These are phyloP conservation scores for Drosophila cognata DNA, from an alignment of 2,888 invertebrate species.

Conservation along the genomic window DNA sequence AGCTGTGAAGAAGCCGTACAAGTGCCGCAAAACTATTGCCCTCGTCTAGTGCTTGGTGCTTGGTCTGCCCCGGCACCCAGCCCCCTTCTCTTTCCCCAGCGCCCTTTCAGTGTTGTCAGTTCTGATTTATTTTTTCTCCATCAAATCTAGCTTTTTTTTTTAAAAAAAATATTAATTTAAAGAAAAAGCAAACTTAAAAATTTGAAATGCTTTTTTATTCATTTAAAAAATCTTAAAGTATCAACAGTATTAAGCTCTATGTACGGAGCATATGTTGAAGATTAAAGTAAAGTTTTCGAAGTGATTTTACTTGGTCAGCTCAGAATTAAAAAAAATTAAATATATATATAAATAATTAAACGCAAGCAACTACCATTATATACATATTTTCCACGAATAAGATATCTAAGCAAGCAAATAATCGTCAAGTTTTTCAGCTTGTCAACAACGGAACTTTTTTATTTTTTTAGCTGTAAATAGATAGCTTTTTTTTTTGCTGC, in stretches of 20 bases:
- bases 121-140: not conserved
- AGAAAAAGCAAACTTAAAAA: not conserved
- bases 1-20: constrained; percentile 62
- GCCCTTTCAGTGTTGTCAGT: not conserved
- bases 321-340: not conserved
- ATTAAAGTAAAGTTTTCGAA: too few species aligned
- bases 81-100: not conserved
- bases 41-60: constrained; percentile 20
- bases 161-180: not conserved
- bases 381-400: not conserved
- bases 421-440: not conserved
- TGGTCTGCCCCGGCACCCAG: constrained; percentile 1
- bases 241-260: too few species aligned
- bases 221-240: too few species aligned
- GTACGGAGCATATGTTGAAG: too few species aligned
- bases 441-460: not conserved
- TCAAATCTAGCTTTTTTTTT: constrained; percentile 3
- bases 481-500: not conserved
- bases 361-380: too few species aligned
- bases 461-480: not conserved
- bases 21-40: constrained; percentile 46
- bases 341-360: not conserved
- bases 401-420: not conserved
- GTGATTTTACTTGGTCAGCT: not conserved
- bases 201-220: not conserved